Evolutionary conservation across 2,797 vertebrate genomes (phyloP).

Genomic region (Crocidura indochinensis): DNA sequence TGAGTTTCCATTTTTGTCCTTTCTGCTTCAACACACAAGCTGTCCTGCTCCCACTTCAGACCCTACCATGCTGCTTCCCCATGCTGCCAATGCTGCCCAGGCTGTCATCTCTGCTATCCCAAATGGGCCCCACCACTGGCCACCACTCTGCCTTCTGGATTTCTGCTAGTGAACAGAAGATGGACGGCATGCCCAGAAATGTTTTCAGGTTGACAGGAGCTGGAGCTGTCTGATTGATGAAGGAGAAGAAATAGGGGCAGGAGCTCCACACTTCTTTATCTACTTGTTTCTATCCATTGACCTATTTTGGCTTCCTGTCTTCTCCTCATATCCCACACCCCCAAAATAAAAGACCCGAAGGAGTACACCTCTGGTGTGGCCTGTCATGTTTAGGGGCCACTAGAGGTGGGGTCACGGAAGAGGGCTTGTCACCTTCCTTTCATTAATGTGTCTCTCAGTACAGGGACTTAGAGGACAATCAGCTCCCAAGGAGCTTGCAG

Average conservation of each 20-base stretch:
- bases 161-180: too few relatives aligned
- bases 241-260: too few relatives aligned
- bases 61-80: too few relatives aligned
- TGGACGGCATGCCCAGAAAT: too few relatives aligned
- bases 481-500: background rate
- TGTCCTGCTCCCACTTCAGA: background rate
- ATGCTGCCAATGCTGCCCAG: background rate
- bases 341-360: background rate
- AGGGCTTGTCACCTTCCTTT: background rate
- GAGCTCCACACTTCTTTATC: background rate
- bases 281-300: background rate
- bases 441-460: background rate
- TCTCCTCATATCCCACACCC: background rate
- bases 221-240: too few relatives aligned
- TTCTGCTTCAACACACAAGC: background rate
- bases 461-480: background rate
- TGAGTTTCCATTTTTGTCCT: background rate
- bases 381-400: background rate
- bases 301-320: background rate
- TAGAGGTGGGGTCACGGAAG: too few relatives aligned
- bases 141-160: too few relatives aligned
- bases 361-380: background rate
- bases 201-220: too few relatives aligned
- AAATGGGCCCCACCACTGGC: too few relatives aligned
- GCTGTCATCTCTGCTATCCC: background rate